Percentiles rank a stretch among this genome's conserved stretches.
phyloP scores from a whole-genome alignment of 2,888 invertebrate genomes.

The Drosophila atripex region DNA sequence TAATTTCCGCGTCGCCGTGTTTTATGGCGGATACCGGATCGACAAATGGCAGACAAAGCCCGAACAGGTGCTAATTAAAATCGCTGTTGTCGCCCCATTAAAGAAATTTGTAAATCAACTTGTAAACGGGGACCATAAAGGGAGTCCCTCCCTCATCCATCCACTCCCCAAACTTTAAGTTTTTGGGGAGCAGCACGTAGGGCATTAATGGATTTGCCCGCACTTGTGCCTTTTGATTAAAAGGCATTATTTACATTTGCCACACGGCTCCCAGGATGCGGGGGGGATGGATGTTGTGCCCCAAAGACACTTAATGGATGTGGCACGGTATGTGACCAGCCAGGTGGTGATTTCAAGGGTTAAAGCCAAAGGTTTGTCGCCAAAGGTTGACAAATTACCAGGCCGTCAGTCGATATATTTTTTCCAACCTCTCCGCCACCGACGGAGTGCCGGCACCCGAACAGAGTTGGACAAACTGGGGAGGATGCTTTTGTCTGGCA shows the following conservation, averaged over 20 bases:
- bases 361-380: slow-evolving; percentile 21
- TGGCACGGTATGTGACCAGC: slow-evolving; percentile 22
- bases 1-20: slow-evolving; percentile 55
- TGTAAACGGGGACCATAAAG: slow-evolving; percentile 27
- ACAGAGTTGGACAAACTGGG: slow-evolving; percentile 46
- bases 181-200: slow-evolving; percentile 86
- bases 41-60: slow-evolving; percentile 34
- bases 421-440: slow-evolving; percentile 33
- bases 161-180: slow-evolving; percentile 31
- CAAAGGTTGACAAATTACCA: slow-evolving; percentile 68
- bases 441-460: slow-evolving; percentile 4
- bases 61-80: slow-evolving; percentile 82
- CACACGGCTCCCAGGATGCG: slow-evolving; percentile 5
- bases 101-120: slow-evolving; percentile 76
- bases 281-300: no score
- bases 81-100: slow-evolving; percentile 83
- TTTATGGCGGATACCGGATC: slow-evolving; percentile 61
- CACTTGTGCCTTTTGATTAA: slow-evolving; percentile 64
- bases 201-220: slow-evolving; percentile 63
- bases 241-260: slow-evolving; percentile 66
- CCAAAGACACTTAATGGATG: slow-evolving; percentile 24
- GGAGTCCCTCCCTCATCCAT: slow-evolving; percentile 46
- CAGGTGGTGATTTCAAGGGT: slow-evolving; percentile 34
- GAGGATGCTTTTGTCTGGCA: slow-evolving; percentile 71
- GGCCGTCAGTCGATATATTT: slow-evolving; percentile 42